Evolutionary conservation across 2,113 vertebrate genomes (phyloP).

Genomic region (Prietella phreatophila): DNA sequence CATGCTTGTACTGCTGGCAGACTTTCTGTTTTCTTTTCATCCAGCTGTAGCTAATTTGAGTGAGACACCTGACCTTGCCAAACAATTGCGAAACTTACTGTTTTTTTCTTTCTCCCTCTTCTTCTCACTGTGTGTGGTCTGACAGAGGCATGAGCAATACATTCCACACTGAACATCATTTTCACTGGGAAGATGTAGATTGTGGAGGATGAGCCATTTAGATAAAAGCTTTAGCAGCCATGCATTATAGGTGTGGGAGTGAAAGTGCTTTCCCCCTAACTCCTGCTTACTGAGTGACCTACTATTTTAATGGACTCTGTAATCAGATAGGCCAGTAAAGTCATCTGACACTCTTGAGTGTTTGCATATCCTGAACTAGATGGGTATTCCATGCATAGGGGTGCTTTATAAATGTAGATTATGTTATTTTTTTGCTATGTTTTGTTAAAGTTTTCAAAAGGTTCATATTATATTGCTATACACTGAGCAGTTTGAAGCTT

Average conservation of each 20-base stretch:
- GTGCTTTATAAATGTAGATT: neutral
- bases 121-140: constrained; percentile 35
- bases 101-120: constrained; percentile 27
- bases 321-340: constrained; percentile 10
- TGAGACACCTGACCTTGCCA: constrained; percentile 36
- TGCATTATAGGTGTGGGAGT: constrained; percentile 27
- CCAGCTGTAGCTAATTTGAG: constrained; percentile 22
- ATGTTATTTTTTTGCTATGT: neutral
- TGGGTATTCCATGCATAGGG: neutral
- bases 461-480: neutral
- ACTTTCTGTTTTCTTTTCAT: constrained; percentile 15
- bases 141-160: constrained; percentile 26
- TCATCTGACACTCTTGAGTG: constrained; percentile 10
- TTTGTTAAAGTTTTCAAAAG: neutral
- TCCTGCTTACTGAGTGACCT: constrained; percentile 31
- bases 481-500: neutral
- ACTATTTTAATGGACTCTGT: constrained; percentile 31
- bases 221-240: constrained; percentile 26
- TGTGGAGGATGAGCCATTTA: constrained; percentile 21
- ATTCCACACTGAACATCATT: constrained; percentile 32
- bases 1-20: neutral
- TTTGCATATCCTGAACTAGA: neutral
- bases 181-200: constrained; percentile 15
- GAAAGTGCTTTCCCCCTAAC: constrained; percentile 15
- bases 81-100: constrained; percentile 29